Evolutionary conservation across 2,888 invertebrate genomes (phyloP).

Genomic region (Chrysina gloriosa): DNA sequence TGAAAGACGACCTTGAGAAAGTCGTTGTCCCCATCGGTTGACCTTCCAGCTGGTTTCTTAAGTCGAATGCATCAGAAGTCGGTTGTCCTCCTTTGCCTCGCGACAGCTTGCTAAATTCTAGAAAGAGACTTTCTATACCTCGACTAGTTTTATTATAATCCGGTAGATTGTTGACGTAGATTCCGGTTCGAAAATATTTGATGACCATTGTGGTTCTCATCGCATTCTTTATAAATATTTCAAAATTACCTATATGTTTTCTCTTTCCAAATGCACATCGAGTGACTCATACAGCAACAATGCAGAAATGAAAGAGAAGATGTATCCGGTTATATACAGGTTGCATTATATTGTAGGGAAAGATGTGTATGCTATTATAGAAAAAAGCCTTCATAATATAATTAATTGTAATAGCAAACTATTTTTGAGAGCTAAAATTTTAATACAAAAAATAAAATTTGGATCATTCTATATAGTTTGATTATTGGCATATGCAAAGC

Average conservation of each 20-base stretch:
- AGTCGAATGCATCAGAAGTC: slow-evolving; percentile 46
- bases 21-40: slow-evolving; percentile 60
- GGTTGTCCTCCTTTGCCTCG: slow-evolving; percentile 43
- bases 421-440: no score
- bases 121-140: slow-evolving; percentile 23
- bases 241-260: not conserved
- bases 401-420: no score
- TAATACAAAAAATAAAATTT: no score
- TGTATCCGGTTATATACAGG: no score
- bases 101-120: slow-evolving; percentile 40
- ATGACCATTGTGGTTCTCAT: not conserved
- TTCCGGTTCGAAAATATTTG: not conserved
- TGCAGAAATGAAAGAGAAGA: no score
- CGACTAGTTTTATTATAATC: not conserved
- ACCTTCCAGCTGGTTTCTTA: slow-evolving; percentile 55
- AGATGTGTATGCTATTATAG: no score
- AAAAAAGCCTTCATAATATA: no score
- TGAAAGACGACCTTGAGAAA: slow-evolving; percentile 58
- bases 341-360: no score
- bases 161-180: not conserved
- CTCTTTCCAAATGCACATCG: not conserved
- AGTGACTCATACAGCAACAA: not conserved
- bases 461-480: no score
- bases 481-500: no score
- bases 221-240: not conserved